phyloP scores from a whole-genome alignment of 2,113 vertebrate species.

The Coptodon bakossiorum region DNA sequence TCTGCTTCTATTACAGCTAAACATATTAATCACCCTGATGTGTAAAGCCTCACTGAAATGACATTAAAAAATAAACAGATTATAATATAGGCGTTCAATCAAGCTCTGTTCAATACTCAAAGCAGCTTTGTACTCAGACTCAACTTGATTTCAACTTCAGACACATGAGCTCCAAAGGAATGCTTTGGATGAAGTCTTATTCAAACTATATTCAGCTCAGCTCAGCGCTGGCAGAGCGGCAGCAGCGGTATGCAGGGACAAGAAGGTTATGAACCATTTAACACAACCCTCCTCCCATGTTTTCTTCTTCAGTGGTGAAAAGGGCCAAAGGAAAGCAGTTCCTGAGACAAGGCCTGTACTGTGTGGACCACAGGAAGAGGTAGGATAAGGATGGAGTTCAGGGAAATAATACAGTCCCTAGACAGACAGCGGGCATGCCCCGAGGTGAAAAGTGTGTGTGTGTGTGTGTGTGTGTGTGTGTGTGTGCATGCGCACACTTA shows the following conservation, averaged over 20 bases:
- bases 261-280: slow-evolving; percentile 41
- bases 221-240: neutral
- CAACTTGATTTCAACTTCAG: neutral
- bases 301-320: slow-evolving; percentile 20
- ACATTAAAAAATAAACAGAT: neutral
- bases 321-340: neutral
- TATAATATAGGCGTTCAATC: neutral
- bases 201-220: slow-evolving; percentile 9
- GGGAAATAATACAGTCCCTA: neutral
- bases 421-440: neutral
- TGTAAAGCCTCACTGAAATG: neutral
- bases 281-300: neutral
- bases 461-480: too few species aligned
- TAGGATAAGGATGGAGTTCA: neutral
- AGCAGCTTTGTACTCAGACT: neutral
- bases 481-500: neutral
- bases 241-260: neutral
- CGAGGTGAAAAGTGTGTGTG: neutral
- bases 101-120: neutral
- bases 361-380: slow-evolving; percentile 1
- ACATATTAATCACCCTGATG: neutral
- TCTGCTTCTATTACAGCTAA: neutral
- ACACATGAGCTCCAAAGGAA: neutral
- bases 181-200: neutral
- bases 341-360: slow-evolving; percentile 30